Base-by-base conservation (phyloP, 2,797 vertebrate species). In the Parotocinclus haroldoi region DNA sequence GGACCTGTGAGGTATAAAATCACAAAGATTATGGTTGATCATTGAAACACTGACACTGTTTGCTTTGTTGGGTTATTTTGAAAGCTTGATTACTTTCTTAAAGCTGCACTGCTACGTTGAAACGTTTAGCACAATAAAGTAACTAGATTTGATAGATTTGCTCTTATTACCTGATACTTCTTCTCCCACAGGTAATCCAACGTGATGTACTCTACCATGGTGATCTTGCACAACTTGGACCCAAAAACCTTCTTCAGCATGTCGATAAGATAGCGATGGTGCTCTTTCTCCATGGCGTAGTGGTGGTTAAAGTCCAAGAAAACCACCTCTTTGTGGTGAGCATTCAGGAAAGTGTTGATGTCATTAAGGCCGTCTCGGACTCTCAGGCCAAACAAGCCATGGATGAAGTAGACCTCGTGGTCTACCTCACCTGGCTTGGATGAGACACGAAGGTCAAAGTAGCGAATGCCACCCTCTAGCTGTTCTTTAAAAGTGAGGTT, bases 221-320 rank as follows among this genome's bases (percentile, higher is more conserved):
- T 85, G 70, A 89, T 79, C 0, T 71, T 82, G 76, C 94, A 98
- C 50, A 99, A 89, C 80, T 92, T 98, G 60, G 75, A 85, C 73
- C 92, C 91, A 82, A 99, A 98, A 14, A 92, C 91, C 40, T 95
- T 90, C 74, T 76, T 87, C 56, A 99, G 91, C 85, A 89, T 92
- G 74, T 60, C 81, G 75, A 95, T 87, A 74, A 98, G 88, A 82
- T 91, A 91, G 49, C 52, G 68, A 62, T 98, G 96, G 81, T 98
- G 95, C 71, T 84, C 81, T 14, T 89, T 76, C 0, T 89, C 89
- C 97, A 99, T 99, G 51, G 93, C 95, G 0, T 99, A 99, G 82
- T 98, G 93, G 76, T 99, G 96, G 85, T 99, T 99, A 81, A 99
- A 98, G 84, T 98, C 96, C 78, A 99, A 79, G 79, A 98, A 96